Evolutionary conservation across 2,113 vertebrate species (phyloP).

Genomic region (Odocoileus virginianus): DNA sequence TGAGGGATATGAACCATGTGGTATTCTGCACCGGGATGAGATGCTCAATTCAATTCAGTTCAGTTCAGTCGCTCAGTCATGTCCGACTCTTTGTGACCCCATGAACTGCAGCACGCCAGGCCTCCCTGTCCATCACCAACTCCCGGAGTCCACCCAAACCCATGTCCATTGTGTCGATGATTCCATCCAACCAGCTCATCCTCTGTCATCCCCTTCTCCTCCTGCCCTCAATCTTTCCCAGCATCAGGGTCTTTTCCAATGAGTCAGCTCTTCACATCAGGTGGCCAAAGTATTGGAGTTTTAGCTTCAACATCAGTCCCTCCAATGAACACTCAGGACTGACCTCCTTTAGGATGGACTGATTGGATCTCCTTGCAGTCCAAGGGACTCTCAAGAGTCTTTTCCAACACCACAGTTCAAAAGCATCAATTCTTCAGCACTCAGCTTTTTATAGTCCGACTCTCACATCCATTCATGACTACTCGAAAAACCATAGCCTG

Average conservation of each 20-base stretch:
- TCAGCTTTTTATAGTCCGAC: neutral
- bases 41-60: neutral
- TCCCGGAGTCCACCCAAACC: neutral
- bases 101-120: neutral
- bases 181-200: neutral
- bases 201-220: neutral
- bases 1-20: accelerated
- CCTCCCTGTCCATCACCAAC: neutral
- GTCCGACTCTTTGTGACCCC: neutral
- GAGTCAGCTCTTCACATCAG: neutral
- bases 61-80: neutral
- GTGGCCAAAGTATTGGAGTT: neutral
- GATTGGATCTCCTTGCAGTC: neutral
- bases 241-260: neutral
- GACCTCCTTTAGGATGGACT: neutral
- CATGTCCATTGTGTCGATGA: accelerated
- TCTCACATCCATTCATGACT: too few species aligned
- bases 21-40: neutral
- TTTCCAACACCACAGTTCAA: neutral
- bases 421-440: accelerated
- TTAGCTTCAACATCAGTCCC: neutral
- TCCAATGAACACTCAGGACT: neutral
- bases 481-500: too few species aligned
- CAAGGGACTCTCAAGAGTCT: neutral
- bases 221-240: neutral